Conservation (phyloP, 2,113 vertebrate genomes). For the Periophthalmus modestus region DNA sequence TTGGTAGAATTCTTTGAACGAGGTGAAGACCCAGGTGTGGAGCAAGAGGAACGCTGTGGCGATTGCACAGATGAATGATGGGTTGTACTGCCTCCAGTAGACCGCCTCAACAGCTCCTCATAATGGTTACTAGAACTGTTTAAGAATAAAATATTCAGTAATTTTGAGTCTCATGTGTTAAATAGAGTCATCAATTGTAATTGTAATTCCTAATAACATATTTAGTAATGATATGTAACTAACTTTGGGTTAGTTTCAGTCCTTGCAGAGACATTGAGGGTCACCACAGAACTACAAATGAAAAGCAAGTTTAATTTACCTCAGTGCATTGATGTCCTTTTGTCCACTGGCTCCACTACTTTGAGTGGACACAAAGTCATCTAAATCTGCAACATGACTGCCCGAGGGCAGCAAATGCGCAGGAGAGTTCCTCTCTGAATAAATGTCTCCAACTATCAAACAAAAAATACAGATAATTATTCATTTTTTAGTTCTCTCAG, state of each 20-base stretch:
- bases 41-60: constrained; percentile 75
- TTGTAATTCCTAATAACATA: not conserved
- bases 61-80: constrained; percentile 54
- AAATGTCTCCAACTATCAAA: constrained; percentile 76
- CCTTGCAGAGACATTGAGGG: not conserved
- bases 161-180: not conserved
- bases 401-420: constrained; percentile 65
- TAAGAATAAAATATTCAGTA: not conserved
- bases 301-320: constrained; percentile 67
- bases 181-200: not conserved
- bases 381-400: constrained; percentile 70
- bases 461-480: not conserved
- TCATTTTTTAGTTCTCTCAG: not conserved
- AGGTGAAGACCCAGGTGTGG: constrained; percentile 81
- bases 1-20: constrained; percentile 80
- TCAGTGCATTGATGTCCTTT: constrained; percentile 74
- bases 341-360: constrained; percentile 78
- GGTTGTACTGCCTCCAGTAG: constrained; percentile 56
- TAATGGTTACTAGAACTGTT: constrained; percentile 74
- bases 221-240: not conserved
- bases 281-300: not conserved
- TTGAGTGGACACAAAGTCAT: constrained; percentile 84
- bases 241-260: not conserved
- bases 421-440: constrained; percentile 71
- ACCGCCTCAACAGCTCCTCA: constrained; percentile 79